A percentile compares a stretch with the other conserved stretches of the same genome.
phyloP scores from a whole-genome alignment of 2,888 invertebrate genomes.

The Platynereis dumerilii region DNA sequence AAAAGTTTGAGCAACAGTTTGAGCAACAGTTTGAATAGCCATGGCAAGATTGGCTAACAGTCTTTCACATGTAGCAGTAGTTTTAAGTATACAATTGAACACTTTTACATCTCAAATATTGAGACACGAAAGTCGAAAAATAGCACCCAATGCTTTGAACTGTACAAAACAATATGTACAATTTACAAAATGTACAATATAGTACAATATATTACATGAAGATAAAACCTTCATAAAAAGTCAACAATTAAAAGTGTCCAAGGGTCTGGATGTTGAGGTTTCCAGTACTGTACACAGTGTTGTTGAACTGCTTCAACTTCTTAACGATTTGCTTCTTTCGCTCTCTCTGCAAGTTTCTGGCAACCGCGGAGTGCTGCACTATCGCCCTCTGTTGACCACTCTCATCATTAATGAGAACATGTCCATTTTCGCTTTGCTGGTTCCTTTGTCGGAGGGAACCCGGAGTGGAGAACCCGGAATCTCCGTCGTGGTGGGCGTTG shows the following conservation, averaged over 20 bases:
- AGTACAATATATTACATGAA: too few species aligned
- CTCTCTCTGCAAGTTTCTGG: slow-evolving; percentile 26
- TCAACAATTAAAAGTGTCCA: slow-evolving; percentile 32
- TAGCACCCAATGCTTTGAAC: too few species aligned
- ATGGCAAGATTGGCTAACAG: too few species aligned
- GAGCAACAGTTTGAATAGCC: too few species aligned
- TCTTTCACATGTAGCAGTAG: too few species aligned
- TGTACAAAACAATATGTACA: too few species aligned
- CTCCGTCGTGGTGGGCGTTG: slow-evolving; percentile 9
- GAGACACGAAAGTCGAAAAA: too few species aligned
- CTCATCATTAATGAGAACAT: slow-evolving; percentile 27
- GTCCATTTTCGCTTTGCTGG: slow-evolving; percentile 1
- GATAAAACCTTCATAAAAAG: not conserved
- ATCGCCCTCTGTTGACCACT: slow-evolving; percentile 17
- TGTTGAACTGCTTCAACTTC: slow-evolving; percentile 37
- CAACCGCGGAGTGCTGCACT: slow-evolving; percentile 30
- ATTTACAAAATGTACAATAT: too few species aligned
- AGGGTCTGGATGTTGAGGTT: slow-evolving; percentile 34
- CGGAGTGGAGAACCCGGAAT: slow-evolving; percentile 25
- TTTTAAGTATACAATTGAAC: too few species aligned
- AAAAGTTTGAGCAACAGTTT: too few species aligned
- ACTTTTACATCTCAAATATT: too few species aligned
- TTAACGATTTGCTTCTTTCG: slow-evolving; percentile 34
- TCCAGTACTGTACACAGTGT: slow-evolving; percentile 43
- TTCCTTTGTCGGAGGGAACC: not conserved